Conservation (phyloP, 2,888 invertebrate species). For the Drosophila melanosoma region DNA sequence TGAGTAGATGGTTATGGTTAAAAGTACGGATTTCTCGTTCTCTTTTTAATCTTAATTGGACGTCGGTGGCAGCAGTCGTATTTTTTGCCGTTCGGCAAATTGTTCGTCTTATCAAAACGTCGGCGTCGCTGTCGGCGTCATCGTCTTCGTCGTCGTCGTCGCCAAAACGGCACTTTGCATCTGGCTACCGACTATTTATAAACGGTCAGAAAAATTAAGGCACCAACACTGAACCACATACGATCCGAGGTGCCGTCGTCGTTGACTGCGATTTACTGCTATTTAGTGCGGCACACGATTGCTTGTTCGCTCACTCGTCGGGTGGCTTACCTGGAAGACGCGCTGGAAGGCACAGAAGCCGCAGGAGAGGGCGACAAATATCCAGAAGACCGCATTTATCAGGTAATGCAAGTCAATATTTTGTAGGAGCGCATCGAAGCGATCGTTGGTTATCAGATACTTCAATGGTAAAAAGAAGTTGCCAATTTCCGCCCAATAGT, state of each 20-base stretch:
- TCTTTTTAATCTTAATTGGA: conserved; percentile 27
- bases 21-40: not conserved
- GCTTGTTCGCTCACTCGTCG: not conserved
- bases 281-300: not conserved
- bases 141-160: not conserved
- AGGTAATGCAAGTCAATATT: conserved; percentile 83
- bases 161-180: conserved; percentile 22
- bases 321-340: conserved; percentile 78
- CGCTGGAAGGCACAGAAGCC: conserved; percentile 82
- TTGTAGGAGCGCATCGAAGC: conserved; percentile 82
- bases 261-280: not conserved
- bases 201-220: conserved; percentile 44
- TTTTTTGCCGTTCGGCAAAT: conserved; percentile 2
- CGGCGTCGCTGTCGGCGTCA: not conserved
- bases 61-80: conserved; percentile 14
- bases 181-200: conserved; percentile 71
- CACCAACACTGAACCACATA: conserved; percentile 20
- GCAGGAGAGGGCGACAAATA: conserved; percentile 79
- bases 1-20: not conserved
- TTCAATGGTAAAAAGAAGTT: conserved; percentile 84
- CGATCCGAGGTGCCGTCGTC: conserved; percentile 17
- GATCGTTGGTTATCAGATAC: conserved; percentile 81
- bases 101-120: conserved; percentile 26
- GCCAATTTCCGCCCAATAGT: conserved; percentile 83
- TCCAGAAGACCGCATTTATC: conserved; percentile 84